Percentiles rank a stretch among this genome's conserved stretches.
These are phyloP conservation scores for Piprites chloris DNA, from an alignment of 2,113 vertebrate species.

Conservation along the genomic window DNA sequence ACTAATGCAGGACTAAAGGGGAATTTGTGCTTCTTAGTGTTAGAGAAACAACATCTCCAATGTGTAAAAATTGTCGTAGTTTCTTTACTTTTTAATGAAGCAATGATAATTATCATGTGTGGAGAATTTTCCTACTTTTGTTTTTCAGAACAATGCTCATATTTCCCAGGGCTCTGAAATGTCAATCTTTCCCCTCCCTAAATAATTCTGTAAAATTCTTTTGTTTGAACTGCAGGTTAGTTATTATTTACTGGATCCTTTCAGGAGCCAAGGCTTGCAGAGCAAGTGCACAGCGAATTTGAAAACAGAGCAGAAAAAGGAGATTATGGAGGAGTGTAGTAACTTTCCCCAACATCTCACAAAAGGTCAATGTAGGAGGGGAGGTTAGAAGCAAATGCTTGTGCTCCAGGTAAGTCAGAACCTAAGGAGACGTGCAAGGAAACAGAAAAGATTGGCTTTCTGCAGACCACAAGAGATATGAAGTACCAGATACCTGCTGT, in stretches of 20 bases:
- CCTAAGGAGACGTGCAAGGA: background rate
- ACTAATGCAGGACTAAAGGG: background rate
- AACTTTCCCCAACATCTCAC: background rate
- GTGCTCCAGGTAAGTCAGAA: background rate
- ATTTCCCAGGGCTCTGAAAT: background rate
- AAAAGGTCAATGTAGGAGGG: fast-evolving
- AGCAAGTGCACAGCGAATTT: background rate
- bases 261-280: background rate
- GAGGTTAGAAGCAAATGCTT: background rate
- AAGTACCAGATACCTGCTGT: background rate
- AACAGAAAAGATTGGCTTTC: background rate
- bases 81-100: background rate
- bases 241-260: background rate
- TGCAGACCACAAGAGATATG: background rate
- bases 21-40: background rate
- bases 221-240: background rate
- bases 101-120: background rate
- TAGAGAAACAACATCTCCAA: background rate
- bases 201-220: background rate
- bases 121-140: background rate
- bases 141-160: background rate
- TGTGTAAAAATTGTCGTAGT: background rate
- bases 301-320: background rate
- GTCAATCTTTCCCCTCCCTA: background rate
- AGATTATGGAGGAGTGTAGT: background rate